These are phyloP conservation scores for Zoanthus gigantus DNA, from an alignment of 92 coral and sea anemone genomes.

Conservation along the genomic window DNA sequence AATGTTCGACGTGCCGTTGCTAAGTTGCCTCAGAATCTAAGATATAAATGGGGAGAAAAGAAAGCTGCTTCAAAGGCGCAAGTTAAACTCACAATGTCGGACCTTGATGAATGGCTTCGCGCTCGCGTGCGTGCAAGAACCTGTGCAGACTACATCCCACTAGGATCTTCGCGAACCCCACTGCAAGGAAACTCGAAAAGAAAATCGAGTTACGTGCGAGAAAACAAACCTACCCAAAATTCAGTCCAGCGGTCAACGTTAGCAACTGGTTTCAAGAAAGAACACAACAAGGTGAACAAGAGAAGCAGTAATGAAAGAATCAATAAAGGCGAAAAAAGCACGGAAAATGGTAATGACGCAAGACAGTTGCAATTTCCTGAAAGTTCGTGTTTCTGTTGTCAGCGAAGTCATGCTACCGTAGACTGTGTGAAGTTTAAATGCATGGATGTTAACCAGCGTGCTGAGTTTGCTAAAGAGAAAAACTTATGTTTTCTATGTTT, in stretches of 20 bases:
- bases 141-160: constrained; percentile 5
- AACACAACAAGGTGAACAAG: background rate
- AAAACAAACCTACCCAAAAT: background rate
- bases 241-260: background rate
- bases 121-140: constrained; percentile 52
- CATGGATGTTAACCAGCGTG: constrained; percentile 69
- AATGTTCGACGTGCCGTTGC: constrained; percentile 48
- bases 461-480: constrained; percentile 67
- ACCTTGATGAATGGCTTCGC: constrained; percentile 68
- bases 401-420: constrained; percentile 48
- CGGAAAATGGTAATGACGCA: background rate
- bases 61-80: background rate
- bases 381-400: constrained; percentile 31
- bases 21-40: constrained; percentile 51
- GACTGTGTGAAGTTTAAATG: constrained; percentile 61
- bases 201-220: background rate
- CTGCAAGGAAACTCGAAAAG: background rate
- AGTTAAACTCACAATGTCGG: constrained; percentile 40
- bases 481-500: constrained; percentile 50
- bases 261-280: background rate
- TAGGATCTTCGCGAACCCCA: background rate
- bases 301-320: background rate
- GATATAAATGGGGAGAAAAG: constrained; percentile 56
- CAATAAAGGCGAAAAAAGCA: background rate
- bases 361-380: background rate